phyloP scores from a whole-genome alignment of 2,113 vertebrate species.

The Cryptotis parvus region DNA sequence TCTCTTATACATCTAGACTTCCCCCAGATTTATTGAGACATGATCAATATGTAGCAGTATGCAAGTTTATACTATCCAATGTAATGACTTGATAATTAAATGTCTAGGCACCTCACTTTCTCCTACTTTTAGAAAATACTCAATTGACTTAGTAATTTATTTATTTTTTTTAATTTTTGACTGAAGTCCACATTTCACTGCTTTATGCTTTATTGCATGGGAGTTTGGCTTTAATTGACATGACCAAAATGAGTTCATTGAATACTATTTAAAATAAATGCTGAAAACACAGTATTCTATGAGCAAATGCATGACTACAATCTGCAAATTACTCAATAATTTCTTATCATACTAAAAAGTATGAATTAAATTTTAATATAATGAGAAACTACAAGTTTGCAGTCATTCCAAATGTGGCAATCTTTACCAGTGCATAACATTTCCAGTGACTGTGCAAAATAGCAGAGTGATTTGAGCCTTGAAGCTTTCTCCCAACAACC shows the following conservation, averaged over 20 bases:
- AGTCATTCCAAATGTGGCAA: slow-evolving; percentile 85
- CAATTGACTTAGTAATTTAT: slow-evolving; percentile 27
- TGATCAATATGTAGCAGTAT: neutral
- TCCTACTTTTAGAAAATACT: neutral
- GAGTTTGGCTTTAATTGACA: neutral
- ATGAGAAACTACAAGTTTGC: slow-evolving; percentile 85
- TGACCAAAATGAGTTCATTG: slow-evolving; percentile 64
- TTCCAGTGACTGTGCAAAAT: slow-evolving; percentile 88
- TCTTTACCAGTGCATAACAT: slow-evolving; percentile 86
- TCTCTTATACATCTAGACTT: neutral
- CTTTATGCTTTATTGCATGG: neutral
- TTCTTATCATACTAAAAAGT: slow-evolving; percentile 85
- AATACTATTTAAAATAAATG: slow-evolving; percentile 77
- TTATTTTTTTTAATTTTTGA: neutral
- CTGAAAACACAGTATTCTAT: slow-evolving; percentile 71
- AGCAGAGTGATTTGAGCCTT: slow-evolving; percentile 85
- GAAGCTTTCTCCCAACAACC: slow-evolving; percentile 85
- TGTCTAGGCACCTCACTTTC: neutral
- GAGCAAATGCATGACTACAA: slow-evolving; percentile 78
- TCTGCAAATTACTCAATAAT: slow-evolving; percentile 81
- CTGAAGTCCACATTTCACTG: neutral
- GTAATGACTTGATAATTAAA: neutral
- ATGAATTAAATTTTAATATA: slow-evolving; percentile 88
- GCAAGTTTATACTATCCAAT: neutral
- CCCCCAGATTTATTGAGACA: neutral